phyloP scores from a whole-genome alignment of 2,888 invertebrate species.

The Drosophila subsilvestris region DNA sequence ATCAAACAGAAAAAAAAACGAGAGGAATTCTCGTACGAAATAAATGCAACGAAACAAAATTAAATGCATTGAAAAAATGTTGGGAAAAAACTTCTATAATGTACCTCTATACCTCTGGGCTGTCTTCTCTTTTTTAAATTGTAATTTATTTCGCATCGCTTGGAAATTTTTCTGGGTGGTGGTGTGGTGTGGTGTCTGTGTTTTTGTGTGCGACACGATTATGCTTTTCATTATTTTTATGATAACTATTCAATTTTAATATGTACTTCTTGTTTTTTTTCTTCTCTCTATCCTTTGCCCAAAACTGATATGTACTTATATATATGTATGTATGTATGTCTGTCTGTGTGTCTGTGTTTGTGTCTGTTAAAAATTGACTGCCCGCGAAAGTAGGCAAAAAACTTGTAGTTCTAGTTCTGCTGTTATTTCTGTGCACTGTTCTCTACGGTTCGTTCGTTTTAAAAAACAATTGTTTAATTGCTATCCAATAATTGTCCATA shows the following conservation, averaged over 20 bases:
- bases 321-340: conserved; percentile 45
- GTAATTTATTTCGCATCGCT: conserved; percentile 60
- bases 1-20: conserved; percentile 45
- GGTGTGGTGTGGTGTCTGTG: not conserved
- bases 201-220: conserved; percentile 53
- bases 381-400: conserved; percentile 49
- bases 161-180: conserved; percentile 27
- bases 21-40: conserved; percentile 5
- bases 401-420: conserved; percentile 29
- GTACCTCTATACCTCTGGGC: not conserved
- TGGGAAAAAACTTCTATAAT: not conserved
- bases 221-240: conserved; percentile 56
- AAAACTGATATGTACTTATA: conserved; percentile 79
- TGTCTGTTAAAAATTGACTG: conserved; percentile 60
- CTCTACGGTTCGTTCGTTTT: conserved; percentile 65
- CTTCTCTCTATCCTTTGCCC: conserved; percentile 39
- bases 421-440: conserved; percentile 65
- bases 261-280: conserved; percentile 28
- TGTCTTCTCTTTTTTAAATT: conserved; percentile 19
- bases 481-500: conserved; percentile 48
- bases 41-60: conserved; percentile 19
- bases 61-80: conserved; percentile 14
- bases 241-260: conserved; percentile 37
- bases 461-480: conserved; percentile 71
- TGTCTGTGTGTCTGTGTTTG: conserved; percentile 35